Percentiles rank a stretch among this genome's conserved stretches.
Evolutionary conservation across 2,888 invertebrate genomes (phyloP).

Genomic region (Hirtodrosophila alboralis): DNA sequence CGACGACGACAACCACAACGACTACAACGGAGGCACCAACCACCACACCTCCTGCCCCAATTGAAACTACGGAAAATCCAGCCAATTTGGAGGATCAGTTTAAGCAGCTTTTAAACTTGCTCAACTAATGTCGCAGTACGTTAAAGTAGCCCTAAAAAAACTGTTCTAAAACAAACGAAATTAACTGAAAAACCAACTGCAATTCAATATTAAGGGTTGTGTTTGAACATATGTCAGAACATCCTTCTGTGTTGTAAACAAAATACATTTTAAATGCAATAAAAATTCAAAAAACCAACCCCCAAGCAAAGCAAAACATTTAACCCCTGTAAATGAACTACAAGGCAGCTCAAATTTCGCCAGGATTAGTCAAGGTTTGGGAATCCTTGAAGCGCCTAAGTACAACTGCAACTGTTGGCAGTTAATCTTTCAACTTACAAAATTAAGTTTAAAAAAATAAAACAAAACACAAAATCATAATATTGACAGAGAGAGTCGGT

Average conservation of each 20-base stretch:
- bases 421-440: background rate
- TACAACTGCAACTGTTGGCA: background rate
- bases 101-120: slow-evolving; percentile 71
- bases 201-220: background rate
- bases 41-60: slow-evolving; percentile 30
- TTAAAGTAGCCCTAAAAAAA: no score
- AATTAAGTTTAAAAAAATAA: slow-evolving; percentile 40
- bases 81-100: slow-evolving; percentile 67
- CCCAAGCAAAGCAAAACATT: background rate
- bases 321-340: no score
- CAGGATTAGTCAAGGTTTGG: background rate
- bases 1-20: slow-evolving; percentile 48
- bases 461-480: slow-evolving; percentile 1
- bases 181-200: no score
- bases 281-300: background rate
- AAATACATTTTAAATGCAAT: no score
- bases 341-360: no score
- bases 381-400: no score
- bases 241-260: no score
- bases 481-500: slow-evolving; percentile 16
- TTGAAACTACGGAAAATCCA: slow-evolving; percentile 42
- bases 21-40: slow-evolving; percentile 50
- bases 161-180: no score
- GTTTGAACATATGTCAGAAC: background rate
- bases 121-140: slow-evolving; percentile 68